Conservation (phyloP, 2,113 vertebrate species). For the Diphyllodes magnificus region DNA sequence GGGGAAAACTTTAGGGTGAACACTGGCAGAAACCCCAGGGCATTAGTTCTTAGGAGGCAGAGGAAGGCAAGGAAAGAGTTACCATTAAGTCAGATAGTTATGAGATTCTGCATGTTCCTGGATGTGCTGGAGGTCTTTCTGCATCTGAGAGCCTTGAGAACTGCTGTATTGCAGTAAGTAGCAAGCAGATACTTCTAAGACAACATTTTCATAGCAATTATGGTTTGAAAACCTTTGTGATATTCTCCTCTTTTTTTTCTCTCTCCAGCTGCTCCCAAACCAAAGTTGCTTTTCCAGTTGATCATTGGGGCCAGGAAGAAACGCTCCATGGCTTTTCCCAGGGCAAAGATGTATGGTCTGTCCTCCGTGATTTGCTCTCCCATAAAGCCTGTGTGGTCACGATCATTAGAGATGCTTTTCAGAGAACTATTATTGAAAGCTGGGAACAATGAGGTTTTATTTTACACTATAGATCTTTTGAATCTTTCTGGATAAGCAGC, state of each 20-base stretch:
- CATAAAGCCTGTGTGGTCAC: not conserved
- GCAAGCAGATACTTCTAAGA: not conserved
- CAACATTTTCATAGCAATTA: not conserved
- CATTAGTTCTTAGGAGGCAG: not conserved
- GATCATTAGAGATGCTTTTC: not conserved
- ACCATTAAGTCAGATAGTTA: not conserved
- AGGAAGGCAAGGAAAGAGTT: not conserved
- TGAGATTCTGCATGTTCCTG: fast-evolving
- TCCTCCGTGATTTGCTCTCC: not conserved
- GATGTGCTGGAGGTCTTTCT: not conserved
- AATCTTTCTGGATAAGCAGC: slow-evolving; percentile 12
- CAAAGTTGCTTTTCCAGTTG: not conserved
- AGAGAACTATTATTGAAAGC: not conserved
- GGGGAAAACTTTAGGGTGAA: not conserved
- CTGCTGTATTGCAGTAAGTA: not conserved
- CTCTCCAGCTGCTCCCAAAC: not conserved
- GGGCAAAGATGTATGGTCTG: not conserved
- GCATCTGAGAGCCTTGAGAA: not conserved
- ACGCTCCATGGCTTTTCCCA: not conserved
- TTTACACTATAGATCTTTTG: not conserved
- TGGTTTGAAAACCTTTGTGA: not conserved
- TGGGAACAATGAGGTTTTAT: not conserved
- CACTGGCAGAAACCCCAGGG: not conserved
- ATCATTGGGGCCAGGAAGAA: not conserved
- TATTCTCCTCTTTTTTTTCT: not conserved